A percentile compares a stretch with the other conserved stretches of the same genome.
Conservation (phyloP, 2,113 vertebrate species). For the Strigops habroptila region DNA sequence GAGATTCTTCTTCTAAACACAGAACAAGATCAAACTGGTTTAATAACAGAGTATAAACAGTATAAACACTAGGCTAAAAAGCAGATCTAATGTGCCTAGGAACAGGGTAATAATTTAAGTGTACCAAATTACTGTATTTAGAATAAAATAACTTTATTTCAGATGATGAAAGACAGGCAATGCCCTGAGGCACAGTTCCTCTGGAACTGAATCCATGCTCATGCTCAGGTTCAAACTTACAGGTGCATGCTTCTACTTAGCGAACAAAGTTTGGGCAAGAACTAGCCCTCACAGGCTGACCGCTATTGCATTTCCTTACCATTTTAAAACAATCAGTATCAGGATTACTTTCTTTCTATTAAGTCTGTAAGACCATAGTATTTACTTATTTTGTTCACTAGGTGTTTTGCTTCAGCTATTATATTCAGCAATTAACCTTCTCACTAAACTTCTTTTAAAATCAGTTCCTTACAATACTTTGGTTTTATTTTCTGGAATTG, state of each 20-base stretch:
- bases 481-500: neutral
- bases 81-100: neutral
- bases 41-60: neutral
- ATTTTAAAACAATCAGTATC: neutral
- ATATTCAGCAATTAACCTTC: neutral
- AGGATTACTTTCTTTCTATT: neutral
- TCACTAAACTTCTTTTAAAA: neutral
- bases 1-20: neutral
- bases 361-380: neutral
- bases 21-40: neutral
- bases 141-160: slow-evolving; percentile 12
- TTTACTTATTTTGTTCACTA: neutral
- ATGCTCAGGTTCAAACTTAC: neutral
- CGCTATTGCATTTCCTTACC: neutral
- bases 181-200: neutral
- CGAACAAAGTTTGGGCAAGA: neutral
- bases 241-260: neutral
- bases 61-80: neutral
- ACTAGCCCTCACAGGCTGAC: neutral
- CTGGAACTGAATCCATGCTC: neutral
- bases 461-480: neutral
- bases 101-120: neutral
- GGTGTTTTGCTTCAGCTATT: neutral
- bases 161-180: neutral
- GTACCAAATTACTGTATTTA: neutral